These are phyloP conservation scores for Syrista parreyssii DNA, from an alignment of 2,888 invertebrate genomes.

Conservation along the genomic window DNA sequence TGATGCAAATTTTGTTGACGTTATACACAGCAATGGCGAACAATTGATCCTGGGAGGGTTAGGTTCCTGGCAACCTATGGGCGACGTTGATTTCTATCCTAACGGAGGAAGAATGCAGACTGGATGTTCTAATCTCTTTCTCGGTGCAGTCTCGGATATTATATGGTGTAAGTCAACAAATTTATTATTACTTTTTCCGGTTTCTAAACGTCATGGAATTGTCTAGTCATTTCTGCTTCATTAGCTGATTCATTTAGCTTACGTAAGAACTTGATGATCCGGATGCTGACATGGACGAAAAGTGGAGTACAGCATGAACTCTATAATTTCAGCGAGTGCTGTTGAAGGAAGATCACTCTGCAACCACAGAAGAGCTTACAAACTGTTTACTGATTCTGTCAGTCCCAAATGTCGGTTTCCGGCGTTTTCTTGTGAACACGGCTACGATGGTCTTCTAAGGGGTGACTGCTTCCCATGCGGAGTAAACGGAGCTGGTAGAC, in stretches of 20 bases:
- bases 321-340: slow-evolving; percentile 73
- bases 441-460: slow-evolving; percentile 85
- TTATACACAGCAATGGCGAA: slow-evolving; percentile 94
- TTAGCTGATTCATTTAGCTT: neutral
- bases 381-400: slow-evolving; percentile 94
- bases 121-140: slow-evolving; percentile 91
- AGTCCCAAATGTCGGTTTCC: slow-evolving; percentile 92
- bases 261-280: neutral
- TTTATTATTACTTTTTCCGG: neutral
- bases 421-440: slow-evolving; percentile 84
- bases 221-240: neutral
- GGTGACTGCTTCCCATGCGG: slow-evolving; percentile 82
- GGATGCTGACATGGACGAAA: neutral
- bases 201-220: neutral
- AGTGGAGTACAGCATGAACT: slow-evolving; percentile 1
- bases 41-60: slow-evolving; percentile 90
- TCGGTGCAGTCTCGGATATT: slow-evolving; percentile 90
- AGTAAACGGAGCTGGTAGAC: slow-evolving; percentile 67
- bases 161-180: slow-evolving; percentile 78
- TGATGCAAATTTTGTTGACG: slow-evolving; percentile 91
- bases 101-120: slow-evolving; percentile 93
- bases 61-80: slow-evolving; percentile 91
- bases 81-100: slow-evolving; percentile 92
- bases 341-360: slow-evolving; percentile 89
- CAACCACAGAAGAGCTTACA: slow-evolving; percentile 93